Percentiles rank a stretch among this genome's conserved stretches.
These are phyloP conservation scores for Scrobipalpa atriplicella DNA, from an alignment of 2,888 invertebrate species.

Conservation along the genomic window DNA sequence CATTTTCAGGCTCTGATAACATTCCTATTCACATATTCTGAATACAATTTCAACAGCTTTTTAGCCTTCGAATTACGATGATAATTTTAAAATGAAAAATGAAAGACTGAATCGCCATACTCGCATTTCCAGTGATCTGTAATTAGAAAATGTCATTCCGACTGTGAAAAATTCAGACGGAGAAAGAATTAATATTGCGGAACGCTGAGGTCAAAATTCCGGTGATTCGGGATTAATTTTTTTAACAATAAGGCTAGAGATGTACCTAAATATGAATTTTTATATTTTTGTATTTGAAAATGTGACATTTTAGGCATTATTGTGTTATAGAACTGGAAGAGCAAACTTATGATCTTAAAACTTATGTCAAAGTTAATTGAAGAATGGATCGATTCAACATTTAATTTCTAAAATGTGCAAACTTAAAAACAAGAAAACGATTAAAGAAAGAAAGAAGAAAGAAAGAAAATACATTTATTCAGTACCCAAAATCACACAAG, in stretches of 20 bases:
- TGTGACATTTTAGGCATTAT: too few relatives aligned
- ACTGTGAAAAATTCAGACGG: conserved; percentile 5
- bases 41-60: not conserved
- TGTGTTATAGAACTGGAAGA: too few relatives aligned
- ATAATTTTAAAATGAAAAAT: not conserved
- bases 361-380: too few relatives aligned
- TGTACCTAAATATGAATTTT: not conserved
- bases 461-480: too few relatives aligned
- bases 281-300: too few relatives aligned
- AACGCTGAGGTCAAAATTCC: conserved; percentile 14
- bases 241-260: conserved; percentile 11
- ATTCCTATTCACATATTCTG: not conserved
- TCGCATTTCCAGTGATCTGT: not conserved
- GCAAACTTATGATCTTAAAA: too few relatives aligned
- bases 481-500: too few relatives aligned
- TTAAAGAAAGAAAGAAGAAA: too few relatives aligned
- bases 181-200: conserved; percentile 16
- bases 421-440: too few relatives aligned
- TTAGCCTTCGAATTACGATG: not conserved
- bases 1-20: too few relatives aligned
- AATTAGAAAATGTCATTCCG: not conserved
- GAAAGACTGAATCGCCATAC: not conserved
- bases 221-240: not conserved
- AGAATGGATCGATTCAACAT: too few relatives aligned
- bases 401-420: too few relatives aligned